Evolutionary conservation across 2,888 invertebrate species (phyloP).

Genomic region (Eustalomyia histrio): DNA sequence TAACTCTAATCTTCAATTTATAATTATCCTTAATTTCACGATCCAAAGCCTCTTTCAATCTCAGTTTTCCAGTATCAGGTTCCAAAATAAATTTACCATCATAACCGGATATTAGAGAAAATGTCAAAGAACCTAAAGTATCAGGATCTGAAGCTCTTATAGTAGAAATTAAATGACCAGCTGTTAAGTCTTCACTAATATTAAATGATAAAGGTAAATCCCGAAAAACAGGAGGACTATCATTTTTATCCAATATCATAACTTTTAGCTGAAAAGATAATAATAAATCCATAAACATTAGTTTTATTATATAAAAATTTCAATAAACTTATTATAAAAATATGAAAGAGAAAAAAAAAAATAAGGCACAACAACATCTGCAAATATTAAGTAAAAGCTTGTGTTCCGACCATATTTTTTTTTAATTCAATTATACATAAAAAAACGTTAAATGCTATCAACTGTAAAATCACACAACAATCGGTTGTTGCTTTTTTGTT

Average conservation of each 20-base stretch:
- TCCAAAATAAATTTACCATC: slow-evolving; percentile 87
- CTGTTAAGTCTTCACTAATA: slow-evolving; percentile 92
- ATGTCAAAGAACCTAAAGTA: slow-evolving; percentile 88
- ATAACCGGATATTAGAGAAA: slow-evolving; percentile 85
- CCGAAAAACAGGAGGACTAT: slow-evolving; percentile 94
- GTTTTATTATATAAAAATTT: slow-evolving; percentile 53
- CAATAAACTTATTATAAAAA: slow-evolving; percentile 60
- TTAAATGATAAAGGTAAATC: slow-evolving; percentile 86
- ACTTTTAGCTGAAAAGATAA: slow-evolving; percentile 86
- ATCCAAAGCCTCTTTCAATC: slow-evolving; percentile 89
- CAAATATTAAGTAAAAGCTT: slow-evolving; percentile 54
- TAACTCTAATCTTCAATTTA: slow-evolving; percentile 89
- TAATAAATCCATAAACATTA: slow-evolving; percentile 55
- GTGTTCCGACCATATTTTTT: slow-evolving; percentile 52
- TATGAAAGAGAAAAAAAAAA: slow-evolving; percentile 15
- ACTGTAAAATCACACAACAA: slow-evolving; percentile 67
- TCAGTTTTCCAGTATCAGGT: slow-evolving; percentile 85
- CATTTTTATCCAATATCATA: slow-evolving; percentile 93
- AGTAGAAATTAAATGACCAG: slow-evolving; percentile 88
- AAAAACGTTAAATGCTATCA: slow-evolving; percentile 66
- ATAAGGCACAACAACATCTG: slow-evolving; percentile 47
- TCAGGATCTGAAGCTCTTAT: slow-evolving; percentile 92
- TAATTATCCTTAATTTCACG: slow-evolving; percentile 90
- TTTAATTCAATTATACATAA: slow-evolving; percentile 69
- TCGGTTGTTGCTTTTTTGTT: slow-evolving; percentile 26